phyloP scores from a whole-genome alignment of 2,888 invertebrate species.

The Germaria angustata region DNA sequence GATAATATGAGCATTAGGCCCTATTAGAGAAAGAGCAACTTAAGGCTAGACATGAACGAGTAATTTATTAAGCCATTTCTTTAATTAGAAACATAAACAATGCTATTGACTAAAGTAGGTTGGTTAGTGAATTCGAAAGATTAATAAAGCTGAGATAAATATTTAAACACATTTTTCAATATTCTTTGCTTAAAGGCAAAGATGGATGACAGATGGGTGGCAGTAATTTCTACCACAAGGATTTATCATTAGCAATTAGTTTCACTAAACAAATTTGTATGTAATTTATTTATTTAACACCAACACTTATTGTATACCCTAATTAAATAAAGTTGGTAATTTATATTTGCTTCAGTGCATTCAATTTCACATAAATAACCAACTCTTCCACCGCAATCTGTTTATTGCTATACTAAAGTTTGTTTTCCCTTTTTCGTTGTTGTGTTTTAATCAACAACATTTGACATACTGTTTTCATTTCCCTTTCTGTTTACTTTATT shows the following conservation, averaged over 20 bases:
- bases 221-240: too few species aligned
- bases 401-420: slow-evolving; percentile 21
- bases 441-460: slow-evolving; percentile 24
- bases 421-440: not conserved
- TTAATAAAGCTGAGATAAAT: too few species aligned
- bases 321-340: slow-evolving; percentile 10
- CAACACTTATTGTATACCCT: not conserved
- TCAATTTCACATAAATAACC: not conserved
- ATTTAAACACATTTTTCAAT: too few species aligned
- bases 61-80: too few species aligned
- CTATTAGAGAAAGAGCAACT: too few species aligned
- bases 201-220: too few species aligned
- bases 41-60: too few species aligned
- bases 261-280: not conserved
- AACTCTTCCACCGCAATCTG: not conserved
- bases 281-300: not conserved
- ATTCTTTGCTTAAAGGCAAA: too few species aligned
- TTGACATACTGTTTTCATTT: slow-evolving; percentile 21
- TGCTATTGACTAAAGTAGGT: too few species aligned
- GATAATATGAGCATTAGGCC: too few species aligned
- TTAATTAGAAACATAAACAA: too few species aligned
- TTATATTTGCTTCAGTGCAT: not conserved
- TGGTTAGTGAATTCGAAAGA: too few species aligned
- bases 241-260: not conserved
- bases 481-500: not conserved